Conservation (phyloP, 2,888 invertebrate genomes). For the Dryobota labecula region DNA sequence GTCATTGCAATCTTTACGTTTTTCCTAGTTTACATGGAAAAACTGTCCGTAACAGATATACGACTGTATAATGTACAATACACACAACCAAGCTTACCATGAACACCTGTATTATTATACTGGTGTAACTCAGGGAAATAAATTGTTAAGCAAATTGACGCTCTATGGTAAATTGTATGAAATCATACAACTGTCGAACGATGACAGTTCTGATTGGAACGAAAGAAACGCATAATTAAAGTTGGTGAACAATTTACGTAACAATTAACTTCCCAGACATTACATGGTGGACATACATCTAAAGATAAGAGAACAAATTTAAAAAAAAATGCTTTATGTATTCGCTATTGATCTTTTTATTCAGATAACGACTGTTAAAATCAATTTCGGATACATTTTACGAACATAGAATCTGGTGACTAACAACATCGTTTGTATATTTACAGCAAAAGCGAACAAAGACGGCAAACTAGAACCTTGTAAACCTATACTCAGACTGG, state of each 20-base stretch:
- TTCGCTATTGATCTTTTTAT: not conserved
- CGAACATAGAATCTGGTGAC: not conserved
- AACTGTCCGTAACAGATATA: not conserved
- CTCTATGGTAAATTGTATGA: not conserved
- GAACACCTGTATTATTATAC: not conserved
- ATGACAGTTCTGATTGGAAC: not conserved
- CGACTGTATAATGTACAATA: not conserved
- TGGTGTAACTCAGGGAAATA: not conserved
- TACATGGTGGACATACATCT: not conserved
- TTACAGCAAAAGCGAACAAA: slow-evolving; percentile 96
- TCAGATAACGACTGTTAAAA: not conserved
- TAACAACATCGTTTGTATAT: slow-evolving; percentile 30
- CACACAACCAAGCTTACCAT: not conserved
- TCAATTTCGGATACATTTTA: not conserved
- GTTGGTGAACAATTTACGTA: not conserved
- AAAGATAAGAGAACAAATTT: not conserved
- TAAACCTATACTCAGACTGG: slow-evolving; percentile 98
- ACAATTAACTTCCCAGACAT: not conserved
- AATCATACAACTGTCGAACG: not conserved
- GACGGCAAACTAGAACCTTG: slow-evolving; percentile 98
- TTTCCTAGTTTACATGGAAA: not conserved
- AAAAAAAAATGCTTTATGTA: not conserved
- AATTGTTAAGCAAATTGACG: not conserved
- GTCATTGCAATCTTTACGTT: not conserved
- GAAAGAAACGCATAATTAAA: not conserved